Conservation (phyloP, 2,113 vertebrate genomes). For the Oryzias curvinotus region DNA sequence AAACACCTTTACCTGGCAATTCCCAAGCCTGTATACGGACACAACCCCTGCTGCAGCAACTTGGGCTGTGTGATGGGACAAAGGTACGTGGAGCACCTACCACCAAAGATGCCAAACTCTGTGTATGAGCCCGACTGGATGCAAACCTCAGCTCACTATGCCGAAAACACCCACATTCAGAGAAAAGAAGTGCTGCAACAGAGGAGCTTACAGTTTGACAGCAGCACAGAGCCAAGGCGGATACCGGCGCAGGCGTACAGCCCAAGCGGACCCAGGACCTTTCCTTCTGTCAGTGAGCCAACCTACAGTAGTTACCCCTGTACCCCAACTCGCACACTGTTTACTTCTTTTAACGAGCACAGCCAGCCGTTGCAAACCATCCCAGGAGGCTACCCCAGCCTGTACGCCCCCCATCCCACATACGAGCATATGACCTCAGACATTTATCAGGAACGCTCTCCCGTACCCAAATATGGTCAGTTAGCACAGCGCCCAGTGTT, state of each 20-base stretch:
- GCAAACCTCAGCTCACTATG: slow-evolving; percentile 44
- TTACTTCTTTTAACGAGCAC: slow-evolving; percentile 60
- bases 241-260: slow-evolving; percentile 50
- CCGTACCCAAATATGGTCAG: slow-evolving; percentile 67
- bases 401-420: slow-evolving; percentile 57
- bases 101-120: slow-evolving; percentile 60
- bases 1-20: slow-evolving; percentile 73
- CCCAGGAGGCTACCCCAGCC: slow-evolving; percentile 49
- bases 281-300: slow-evolving; percentile 64
- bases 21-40: slow-evolving; percentile 86
- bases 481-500: slow-evolving; percentile 69
- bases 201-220: slow-evolving; percentile 53
- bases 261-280: slow-evolving; percentile 39
- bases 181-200: slow-evolving; percentile 58
- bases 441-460: slow-evolving; percentile 70
- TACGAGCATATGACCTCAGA: slow-evolving; percentile 74
- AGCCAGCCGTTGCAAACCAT: slow-evolving; percentile 68
- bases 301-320: slow-evolving; percentile 63
- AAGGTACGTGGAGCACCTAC: slow-evolving; percentile 63
- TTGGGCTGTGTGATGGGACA: slow-evolving; percentile 65
- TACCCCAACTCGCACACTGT: slow-evolving; percentile 51
- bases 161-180: slow-evolving; percentile 45
- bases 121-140: slow-evolving; percentile 75
- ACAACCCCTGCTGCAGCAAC: slow-evolving; percentile 75
- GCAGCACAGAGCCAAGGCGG: slow-evolving; percentile 63